Conservation (phyloP, 2,888 invertebrate species). For the Stenichneumon culpator region DNA sequence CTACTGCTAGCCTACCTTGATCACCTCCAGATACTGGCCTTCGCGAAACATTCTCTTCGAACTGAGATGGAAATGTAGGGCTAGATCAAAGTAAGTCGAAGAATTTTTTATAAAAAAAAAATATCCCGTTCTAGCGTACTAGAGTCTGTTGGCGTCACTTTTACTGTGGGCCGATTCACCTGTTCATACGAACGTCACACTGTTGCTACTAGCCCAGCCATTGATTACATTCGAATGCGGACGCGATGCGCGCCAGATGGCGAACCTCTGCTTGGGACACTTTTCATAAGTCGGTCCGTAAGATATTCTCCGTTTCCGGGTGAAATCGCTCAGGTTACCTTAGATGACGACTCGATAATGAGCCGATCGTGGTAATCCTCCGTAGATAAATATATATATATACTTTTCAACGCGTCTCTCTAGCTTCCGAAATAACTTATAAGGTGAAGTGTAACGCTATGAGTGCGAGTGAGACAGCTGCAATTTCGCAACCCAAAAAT, state of each 20-base stretch:
- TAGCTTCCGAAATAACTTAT: conserved; percentile 30
- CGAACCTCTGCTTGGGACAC: conserved; percentile 13
- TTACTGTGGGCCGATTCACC: conserved; percentile 16
- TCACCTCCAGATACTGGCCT: conserved; percentile 80
- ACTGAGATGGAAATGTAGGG: background rate
- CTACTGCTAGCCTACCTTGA: conserved; percentile 75
- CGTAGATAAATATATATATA: conserved; percentile 7
- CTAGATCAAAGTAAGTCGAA: background rate
- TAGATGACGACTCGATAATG: background rate
- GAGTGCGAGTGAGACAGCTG: no score
- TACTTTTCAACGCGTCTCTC: background rate
- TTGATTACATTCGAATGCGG: background rate
- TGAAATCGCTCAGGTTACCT: background rate
- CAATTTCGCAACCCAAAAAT: no score
- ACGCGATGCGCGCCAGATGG: background rate
- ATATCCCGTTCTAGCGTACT: background rate
- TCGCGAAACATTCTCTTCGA: conserved; percentile 77
- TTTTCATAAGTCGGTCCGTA: conserved; percentile 17
- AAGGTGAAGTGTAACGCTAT: background rate
- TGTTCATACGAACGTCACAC: conserved; percentile 23
- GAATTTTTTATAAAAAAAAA: background rate
- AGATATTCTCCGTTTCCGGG: background rate
- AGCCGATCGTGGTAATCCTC: conserved; percentile 7
- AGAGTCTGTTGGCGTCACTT: background rate
- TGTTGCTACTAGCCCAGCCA: conserved; percentile 4